Evolutionary conservation across 2,888 invertebrate species (phyloP).

Genomic region (Meteorus colon): DNA sequence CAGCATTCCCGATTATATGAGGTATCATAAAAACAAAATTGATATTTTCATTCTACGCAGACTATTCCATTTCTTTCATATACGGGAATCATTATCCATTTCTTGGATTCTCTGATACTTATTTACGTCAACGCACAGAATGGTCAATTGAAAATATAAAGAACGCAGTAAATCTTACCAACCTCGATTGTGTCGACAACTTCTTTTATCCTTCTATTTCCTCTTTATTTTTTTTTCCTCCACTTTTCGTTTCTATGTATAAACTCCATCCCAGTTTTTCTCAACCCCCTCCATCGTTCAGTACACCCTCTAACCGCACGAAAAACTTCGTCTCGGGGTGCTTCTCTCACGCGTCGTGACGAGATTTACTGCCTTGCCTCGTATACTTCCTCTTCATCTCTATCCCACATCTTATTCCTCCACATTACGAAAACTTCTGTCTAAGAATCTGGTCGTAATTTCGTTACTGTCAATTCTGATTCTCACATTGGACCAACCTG

Average conservation of each 20-base stretch:
- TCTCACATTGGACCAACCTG: slow-evolving; percentile 47
- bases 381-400: slow-evolving; percentile 10
- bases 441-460: slow-evolving; percentile 54
- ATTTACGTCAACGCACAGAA: slow-evolving; percentile 19
- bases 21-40: neutral
- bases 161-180: slow-evolving; percentile 16
- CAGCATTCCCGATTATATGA: neutral
- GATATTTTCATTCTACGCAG: neutral
- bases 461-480: slow-evolving; percentile 59
- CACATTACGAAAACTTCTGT: slow-evolving; percentile 17
- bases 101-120: neutral
- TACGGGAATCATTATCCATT: neutral
- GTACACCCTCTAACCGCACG: slow-evolving; percentile 23
- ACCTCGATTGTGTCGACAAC: slow-evolving; percentile 26
- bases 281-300: slow-evolving; percentile 13
- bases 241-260: slow-evolving; percentile 32
- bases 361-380: slow-evolving; percentile 53
- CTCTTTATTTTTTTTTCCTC: neutral
- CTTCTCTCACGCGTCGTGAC: slow-evolving; percentile 48
- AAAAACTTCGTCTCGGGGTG: slow-evolving; percentile 41
- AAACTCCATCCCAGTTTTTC: slow-evolving; percentile 18
- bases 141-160: slow-evolving; percentile 37
- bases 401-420: slow-evolving; percentile 26
- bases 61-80: neutral
- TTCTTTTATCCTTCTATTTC: slow-evolving; percentile 8